These are phyloP conservation scores for Drosophila repletoides DNA, from an alignment of 1,140 invertebrate species.

Conservation along the genomic window DNA sequence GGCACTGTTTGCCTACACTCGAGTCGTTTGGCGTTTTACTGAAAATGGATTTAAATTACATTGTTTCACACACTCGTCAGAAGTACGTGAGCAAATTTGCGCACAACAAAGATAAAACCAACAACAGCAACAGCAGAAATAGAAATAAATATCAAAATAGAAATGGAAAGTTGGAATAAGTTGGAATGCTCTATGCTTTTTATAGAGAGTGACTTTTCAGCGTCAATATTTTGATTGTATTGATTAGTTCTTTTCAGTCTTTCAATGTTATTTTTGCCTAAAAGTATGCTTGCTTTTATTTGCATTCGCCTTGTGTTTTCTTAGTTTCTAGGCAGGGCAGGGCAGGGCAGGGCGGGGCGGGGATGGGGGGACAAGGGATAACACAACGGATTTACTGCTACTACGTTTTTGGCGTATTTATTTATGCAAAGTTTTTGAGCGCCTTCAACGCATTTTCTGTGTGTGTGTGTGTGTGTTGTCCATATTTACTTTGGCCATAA, in stretches of 20 bases:
- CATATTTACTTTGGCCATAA: conserved; percentile 64
- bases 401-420: conserved; percentile 32
- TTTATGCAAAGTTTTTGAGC: conserved; percentile 60
- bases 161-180: conserved; percentile 51
- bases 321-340: conserved; percentile 60
- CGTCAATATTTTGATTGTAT: conserved; percentile 75
- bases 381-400: conserved; percentile 48
- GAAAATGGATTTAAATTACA: conserved; percentile 81
- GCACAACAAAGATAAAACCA: conserved; percentile 5
- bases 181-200: conserved; percentile 44
- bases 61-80: conserved; percentile 57
- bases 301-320: conserved; percentile 47
- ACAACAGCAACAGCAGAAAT: neutral
- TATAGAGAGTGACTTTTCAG: conserved; percentile 67
- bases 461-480: too few species aligned
- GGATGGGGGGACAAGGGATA: too few species aligned
- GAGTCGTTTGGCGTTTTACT: conserved; percentile 78
- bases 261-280: conserved; percentile 14
- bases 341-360: too few species aligned
- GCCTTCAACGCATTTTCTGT: conserved; percentile 69
- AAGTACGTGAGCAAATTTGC: conserved; percentile 41
- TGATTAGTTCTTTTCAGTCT: conserved; percentile 55
- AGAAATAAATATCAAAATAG: conserved; percentile 25
- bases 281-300: conserved; percentile 42
- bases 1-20: conserved; percentile 58